A percentile compares a stretch with the other conserved stretches of the same genome.
Evolutionary conservation across 2,113 vertebrate genomes (phyloP).

Genomic region (Actenoides lindsayi): DNA sequence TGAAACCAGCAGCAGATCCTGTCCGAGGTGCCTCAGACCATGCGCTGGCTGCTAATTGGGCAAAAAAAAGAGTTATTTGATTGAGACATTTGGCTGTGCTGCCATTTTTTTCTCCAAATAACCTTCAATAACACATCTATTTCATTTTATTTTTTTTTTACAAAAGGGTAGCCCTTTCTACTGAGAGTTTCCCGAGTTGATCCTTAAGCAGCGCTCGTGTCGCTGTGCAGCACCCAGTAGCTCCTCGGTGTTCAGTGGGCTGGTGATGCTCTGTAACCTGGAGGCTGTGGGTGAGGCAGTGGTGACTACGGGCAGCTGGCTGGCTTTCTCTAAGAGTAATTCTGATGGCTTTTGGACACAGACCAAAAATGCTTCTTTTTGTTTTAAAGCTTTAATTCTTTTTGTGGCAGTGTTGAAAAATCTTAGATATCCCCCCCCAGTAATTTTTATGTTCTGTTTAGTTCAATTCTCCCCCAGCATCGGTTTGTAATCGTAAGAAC

Average conservation of each 20-base stretch:
- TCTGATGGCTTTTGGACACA: neutral
- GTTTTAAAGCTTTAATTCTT: conserved; percentile 51
- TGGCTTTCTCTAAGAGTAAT: neutral
- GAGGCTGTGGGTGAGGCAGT: neutral
- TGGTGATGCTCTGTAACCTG: neutral
- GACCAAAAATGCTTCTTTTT: neutral
- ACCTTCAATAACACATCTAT: conserved; percentile 12
- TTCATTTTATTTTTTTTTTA: neutral
- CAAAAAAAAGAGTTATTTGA: neutral
- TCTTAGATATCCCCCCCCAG: neutral
- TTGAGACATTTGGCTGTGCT: neutral
- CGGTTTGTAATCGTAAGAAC: neutral
- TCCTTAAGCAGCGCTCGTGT: neutral
- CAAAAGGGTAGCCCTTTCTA: neutral
- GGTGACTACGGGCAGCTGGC: conserved; percentile 39
- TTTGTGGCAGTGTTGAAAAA: neutral
- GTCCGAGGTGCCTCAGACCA: neutral
- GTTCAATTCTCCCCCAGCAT: neutral
- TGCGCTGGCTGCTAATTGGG: neutral
- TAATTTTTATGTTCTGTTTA: neutral
- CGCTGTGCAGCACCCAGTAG: neutral
- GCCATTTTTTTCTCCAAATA: conserved; percentile 41
- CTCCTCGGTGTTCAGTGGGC: neutral
- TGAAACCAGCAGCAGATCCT: neutral
- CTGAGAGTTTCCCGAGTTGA: neutral